Base-by-base conservation (phyloP, 2,113 vertebrate species). In the Sylvia atricapilla region DNA sequence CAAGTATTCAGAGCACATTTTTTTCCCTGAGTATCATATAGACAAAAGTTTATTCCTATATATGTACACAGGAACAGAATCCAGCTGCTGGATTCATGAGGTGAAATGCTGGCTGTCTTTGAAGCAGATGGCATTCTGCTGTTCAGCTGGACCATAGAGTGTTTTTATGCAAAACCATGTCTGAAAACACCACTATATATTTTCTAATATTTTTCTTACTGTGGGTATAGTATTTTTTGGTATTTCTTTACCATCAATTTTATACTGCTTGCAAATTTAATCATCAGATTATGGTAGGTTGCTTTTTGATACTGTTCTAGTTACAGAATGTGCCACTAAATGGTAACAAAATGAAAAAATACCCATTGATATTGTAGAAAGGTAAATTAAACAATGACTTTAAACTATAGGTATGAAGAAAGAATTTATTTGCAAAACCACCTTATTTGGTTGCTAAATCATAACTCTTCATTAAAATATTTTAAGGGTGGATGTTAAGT, bases 41-140 rank as follows among this genome's bases (percentile, higher is more conserved):
- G 95, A 84, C 73, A 78, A 75, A 91, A 92, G 60, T 96, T 97
- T 94, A 92, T 97, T 96, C 82, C 92, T 97, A 94, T 93, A 84
- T 96, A 95, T 95, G 92, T 97, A 93, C 92, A 93, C 60, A 95
- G 56, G 60, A 92, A 95, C 47, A 56, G 76, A 93, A 86, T 96
- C 72, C 90, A 95, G 92, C 93, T 95, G 90, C 85, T 95, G 92
- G 73, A 95, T 93, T 96, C 85, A 75, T 75, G 92, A 97, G 92
- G 92, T 93, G 88, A 94, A 97, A 84, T 84, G 50, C 79, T 87
- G 79, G 28, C 90, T 75, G 0, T 55, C 85, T 91, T 92, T 94
- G 86, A 90, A 94, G 64, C 68, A 86, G 64, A 88, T 63, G 31
- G 37, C 78, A 55, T 92, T 92, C 87, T 82, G 87, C 62, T 94